Conservation (phyloP, 1,140 invertebrate species). For the Lepidurus couesii region DNA sequence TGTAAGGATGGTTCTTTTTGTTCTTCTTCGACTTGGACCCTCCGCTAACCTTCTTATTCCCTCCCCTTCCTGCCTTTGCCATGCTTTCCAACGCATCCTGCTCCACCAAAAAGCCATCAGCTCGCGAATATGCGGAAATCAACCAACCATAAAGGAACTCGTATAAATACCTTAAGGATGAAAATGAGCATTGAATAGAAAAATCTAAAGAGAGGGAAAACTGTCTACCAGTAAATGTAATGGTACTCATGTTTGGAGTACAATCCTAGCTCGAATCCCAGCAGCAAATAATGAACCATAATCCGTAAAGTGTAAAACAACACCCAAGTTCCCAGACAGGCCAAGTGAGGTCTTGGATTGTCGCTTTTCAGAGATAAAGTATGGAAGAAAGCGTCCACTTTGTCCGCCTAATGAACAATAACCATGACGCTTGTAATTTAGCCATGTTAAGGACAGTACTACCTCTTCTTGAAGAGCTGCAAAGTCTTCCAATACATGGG, state of each 20-base stretch:
- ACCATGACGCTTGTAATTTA: background rate
- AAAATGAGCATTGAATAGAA: conserved; percentile 12
- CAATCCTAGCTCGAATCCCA: conserved; percentile 90
- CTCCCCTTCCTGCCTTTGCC: conserved; percentile 35
- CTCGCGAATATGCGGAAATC: conserved; percentile 79
- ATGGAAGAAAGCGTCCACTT: conserved; percentile 78
- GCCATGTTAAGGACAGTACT: conserved; percentile 31
- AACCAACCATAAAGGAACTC: conserved; percentile 93
- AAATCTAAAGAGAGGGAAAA: background rate
- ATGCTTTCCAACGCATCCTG: conserved; percentile 55
- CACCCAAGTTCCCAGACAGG: conserved; percentile 92
- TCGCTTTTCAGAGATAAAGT: conserved; percentile 62
- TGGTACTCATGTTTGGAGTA: conserved; percentile 96
- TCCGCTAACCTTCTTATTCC: conserved; percentile 36
- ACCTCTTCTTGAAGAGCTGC: conserved; percentile 89
- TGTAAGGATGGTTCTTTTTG: conserved; percentile 60
- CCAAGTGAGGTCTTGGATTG: conserved; percentile 63
- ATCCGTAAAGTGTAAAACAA: conserved; percentile 89
- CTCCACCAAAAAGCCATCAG: conserved; percentile 74
- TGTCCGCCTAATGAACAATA: conserved; percentile 66
- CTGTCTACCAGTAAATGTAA: conserved; percentile 82
- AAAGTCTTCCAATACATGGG: conserved; percentile 81
- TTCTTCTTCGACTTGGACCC: conserved; percentile 43
- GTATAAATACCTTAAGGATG: conserved; percentile 70
- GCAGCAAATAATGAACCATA: conserved; percentile 92